Evolutionary conservation across 30 jellyfish, hydroid and myxozoan species (phyloP).

Genomic region (Nemopilema nomurai): DNA sequence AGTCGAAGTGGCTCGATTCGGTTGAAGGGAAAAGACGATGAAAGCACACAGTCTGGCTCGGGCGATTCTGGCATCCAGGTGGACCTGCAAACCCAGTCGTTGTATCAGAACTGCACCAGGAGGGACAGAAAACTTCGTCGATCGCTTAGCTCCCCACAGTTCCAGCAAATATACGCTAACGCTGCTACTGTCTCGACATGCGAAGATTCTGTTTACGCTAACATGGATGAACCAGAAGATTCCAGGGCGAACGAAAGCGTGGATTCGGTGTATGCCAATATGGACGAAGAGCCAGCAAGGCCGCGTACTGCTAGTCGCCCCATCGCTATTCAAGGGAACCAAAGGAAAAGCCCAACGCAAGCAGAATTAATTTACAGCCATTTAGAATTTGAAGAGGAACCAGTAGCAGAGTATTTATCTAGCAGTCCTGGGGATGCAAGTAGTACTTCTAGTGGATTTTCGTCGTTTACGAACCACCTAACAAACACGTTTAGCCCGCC

Average conservation of each 20-base stretch:
- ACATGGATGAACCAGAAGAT: conserved; percentile 45
- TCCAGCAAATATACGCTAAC: conserved; percentile 56
- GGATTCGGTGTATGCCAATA: conserved; percentile 61
- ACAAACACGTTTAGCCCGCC: conserved; percentile 82
- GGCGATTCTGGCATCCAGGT: conserved; percentile 79
- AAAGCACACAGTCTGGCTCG: conserved; percentile 41
- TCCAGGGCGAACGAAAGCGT: conserved; percentile 9
- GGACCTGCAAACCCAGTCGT: conserved; percentile 19
- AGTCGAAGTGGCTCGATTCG: conserved; percentile 53
- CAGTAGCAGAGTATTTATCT: conserved; percentile 52
- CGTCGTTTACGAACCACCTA: conserved; percentile 37
- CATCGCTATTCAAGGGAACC: conserved; percentile 43
- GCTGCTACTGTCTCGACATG: not conserved
- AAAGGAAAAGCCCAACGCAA: conserved; percentile 2
- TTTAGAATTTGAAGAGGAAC: conserved; percentile 56
- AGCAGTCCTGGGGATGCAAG: conserved; percentile 82
- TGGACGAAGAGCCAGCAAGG: conserved; percentile 45
- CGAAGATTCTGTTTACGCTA: conserved; percentile 44
- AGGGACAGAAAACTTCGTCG: conserved; percentile 18
- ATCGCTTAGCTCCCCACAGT: conserved; percentile 37
- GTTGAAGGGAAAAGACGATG: conserved; percentile 19
- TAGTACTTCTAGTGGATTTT: conserved; percentile 81
- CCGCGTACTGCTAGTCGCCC: conserved; percentile 74
- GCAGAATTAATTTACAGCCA: conserved; percentile 73
- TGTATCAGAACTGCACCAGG: conserved; percentile 50